phyloP scores from a whole-genome alignment of 1,140 invertebrate species.

The Centruroides sculpturatus region DNA sequence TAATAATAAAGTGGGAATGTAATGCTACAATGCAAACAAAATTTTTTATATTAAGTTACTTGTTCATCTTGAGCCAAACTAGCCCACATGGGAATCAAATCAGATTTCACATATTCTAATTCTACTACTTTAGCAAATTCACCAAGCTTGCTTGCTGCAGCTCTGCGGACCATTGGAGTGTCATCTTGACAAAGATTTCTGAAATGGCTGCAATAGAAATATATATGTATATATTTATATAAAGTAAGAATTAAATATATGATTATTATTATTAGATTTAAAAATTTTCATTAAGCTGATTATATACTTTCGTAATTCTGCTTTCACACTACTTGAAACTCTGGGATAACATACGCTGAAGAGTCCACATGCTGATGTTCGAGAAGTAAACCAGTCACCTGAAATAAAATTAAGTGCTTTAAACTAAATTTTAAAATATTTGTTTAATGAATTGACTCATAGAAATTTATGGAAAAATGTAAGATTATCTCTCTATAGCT shows the following conservation, averaged over 20 bases:
- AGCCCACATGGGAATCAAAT: slow-evolving; percentile 94
- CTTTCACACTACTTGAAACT: slow-evolving; percentile 37
- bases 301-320: slow-evolving; percentile 40
- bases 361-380: slow-evolving; percentile 88
- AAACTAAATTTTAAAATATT: too few relatives aligned
- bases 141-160: slow-evolving; percentile 93
- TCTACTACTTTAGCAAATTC: slow-evolving; percentile 98
- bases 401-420: slow-evolving; percentile 18
- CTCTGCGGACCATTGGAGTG: slow-evolving; percentile 95
- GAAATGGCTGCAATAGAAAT: slow-evolving; percentile 49
- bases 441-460: too few relatives aligned
- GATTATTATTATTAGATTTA: too few relatives aligned
- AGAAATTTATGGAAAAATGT: too few relatives aligned
- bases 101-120: slow-evolving; percentile 87
- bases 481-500: too few relatives aligned
- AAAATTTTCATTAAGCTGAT: too few relatives aligned
- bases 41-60: slow-evolving; percentile 32
- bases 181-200: slow-evolving; percentile 94
- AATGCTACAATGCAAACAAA: too few relatives aligned
- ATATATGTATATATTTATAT: too few relatives aligned
- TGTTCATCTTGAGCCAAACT: slow-evolving; percentile 86
- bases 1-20: background rate
- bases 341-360: slow-evolving; percentile 63
- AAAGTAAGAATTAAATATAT: too few relatives aligned
- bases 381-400: slow-evolving; percentile 95